Base-by-base conservation (phyloP, 2,797 vertebrate species). In the Anas georgica region DNA sequence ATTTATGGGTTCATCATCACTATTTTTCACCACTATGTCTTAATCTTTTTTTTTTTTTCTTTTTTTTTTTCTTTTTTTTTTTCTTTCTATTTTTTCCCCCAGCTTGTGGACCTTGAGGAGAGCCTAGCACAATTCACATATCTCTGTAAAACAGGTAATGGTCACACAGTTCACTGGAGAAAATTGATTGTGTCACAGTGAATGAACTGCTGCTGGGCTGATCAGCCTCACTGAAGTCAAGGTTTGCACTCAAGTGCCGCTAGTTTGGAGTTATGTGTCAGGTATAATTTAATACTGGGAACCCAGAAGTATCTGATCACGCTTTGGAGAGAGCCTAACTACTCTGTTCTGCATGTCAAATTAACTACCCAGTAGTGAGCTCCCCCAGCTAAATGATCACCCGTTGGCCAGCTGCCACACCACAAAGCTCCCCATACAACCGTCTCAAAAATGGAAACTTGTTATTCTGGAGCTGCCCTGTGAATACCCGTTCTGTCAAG, bases 401-500 rank as follows among this genome's bases (percentile, higher is more conserved):
- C 76, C 29, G 0, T 91, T 98, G 98, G 98, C 98, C 75, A 56
- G 22, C 60, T 96, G 98, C 98, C 98, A 98, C 41, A 91, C 98
- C 97, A 94, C 97, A 97, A 77, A 75, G 41, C 93, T 97, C 97
- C 88, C 88, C 55, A 76, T 86, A 94, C 96, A 95, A 95, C 95
- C 26, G 1, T 91, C 95, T 96, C 91, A 92, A 90, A 97, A 97
- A 97, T 97, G 97, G 96, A 97, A 98, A 97, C 94, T 95, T 97
- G 97, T 97, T 97, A 97, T 96, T 97, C 96, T 89, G 91, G 73
- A 94, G 82, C 92, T 96, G 91, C 82, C 90, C 92, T 88, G 88
- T 97, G 95, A 97, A 96, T 92, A 37, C 93, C 82, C 16, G 94
- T 97, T 97, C 97, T 98, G 97, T 98, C 93, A 96, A 85, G 91